Percentiles rank a stretch among this genome's conserved stretches.
Evolutionary conservation across 2,797 vertebrate genomes (phyloP).

Genomic region (Clarias pachynema): DNA sequence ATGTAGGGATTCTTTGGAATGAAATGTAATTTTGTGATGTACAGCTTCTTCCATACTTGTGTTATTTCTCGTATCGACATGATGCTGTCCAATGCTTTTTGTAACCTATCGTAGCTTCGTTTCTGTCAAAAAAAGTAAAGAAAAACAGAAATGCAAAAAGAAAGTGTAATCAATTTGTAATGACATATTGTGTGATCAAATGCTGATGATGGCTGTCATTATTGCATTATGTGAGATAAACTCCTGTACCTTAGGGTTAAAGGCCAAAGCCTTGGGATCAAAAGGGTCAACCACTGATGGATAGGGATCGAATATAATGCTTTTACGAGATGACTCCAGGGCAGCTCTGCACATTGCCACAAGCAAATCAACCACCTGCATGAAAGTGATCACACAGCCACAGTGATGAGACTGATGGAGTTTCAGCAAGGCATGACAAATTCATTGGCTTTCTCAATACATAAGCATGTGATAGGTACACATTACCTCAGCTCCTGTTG

Average conservation of each 20-base stretch:
- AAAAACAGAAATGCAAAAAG: slow-evolving; percentile 5
- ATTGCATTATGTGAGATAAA: slow-evolving; percentile 90
- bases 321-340: slow-evolving; percentile 95
- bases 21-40: neutral
- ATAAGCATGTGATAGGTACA: neutral
- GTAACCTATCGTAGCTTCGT: slow-evolving; percentile 90
- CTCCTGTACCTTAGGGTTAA: slow-evolving; percentile 98
- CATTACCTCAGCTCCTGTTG: slow-evolving; percentile 89
- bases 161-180: neutral
- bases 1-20: neutral
- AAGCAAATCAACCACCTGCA: slow-evolving; percentile 93
- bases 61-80: slow-evolving; percentile 91
- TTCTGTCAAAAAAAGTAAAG: slow-evolving; percentile 73
- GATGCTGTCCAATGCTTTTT: slow-evolving; percentile 90
- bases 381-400: slow-evolving; percentile 87
- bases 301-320: slow-evolving; percentile 99
- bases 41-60: slow-evolving; percentile 75
- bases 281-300: slow-evolving; percentile 98
- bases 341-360: slow-evolving; percentile 98
- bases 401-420: slow-evolving; percentile 59
- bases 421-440: neutral
- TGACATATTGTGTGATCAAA: neutral
- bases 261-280: slow-evolving; percentile 97
- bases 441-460: neutral
- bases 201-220: neutral